These are phyloP conservation scores for Prionailurus bengalensis DNA, from an alignment of 2,113 vertebrate genomes.

Conservation along the genomic window DNA sequence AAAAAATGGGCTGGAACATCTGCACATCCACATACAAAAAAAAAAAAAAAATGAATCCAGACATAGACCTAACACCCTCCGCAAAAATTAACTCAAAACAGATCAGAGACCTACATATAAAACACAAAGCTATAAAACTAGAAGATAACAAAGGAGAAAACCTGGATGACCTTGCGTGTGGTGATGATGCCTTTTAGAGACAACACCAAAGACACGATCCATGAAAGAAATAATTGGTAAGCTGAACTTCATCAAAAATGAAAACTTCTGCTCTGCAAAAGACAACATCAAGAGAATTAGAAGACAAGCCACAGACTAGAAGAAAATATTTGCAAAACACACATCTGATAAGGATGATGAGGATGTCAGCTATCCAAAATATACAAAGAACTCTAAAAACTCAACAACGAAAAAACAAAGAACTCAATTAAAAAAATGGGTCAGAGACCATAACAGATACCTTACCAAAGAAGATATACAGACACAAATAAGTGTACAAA, in stretches of 20 bases:
- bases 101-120: not conserved
- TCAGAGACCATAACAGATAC: not conserved
- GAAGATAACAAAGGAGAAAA: not conserved
- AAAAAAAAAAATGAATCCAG: not conserved
- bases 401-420: not conserved
- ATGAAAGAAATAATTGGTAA: not conserved
- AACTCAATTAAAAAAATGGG: not conserved
- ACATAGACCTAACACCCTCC: not conserved
- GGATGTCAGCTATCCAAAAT: not conserved
- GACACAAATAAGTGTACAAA: not conserved
- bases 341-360: not conserved
- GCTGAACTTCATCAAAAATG: not conserved
- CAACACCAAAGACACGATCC: not conserved
- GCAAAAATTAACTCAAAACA: not conserved
- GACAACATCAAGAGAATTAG: not conserved
- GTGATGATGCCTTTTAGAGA: not conserved
- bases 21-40: not conserved
- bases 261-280: not conserved
- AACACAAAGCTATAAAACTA: not conserved
- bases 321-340: not conserved
- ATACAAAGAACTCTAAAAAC: not conserved
- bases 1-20: not conserved
- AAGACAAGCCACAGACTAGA: not conserved
- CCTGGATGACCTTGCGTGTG: too few species aligned
- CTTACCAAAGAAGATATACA: not conserved